Evolutionary conservation across 1,140 invertebrate species (phyloP).

Genomic region (Leptestheria dahalacensis): DNA sequence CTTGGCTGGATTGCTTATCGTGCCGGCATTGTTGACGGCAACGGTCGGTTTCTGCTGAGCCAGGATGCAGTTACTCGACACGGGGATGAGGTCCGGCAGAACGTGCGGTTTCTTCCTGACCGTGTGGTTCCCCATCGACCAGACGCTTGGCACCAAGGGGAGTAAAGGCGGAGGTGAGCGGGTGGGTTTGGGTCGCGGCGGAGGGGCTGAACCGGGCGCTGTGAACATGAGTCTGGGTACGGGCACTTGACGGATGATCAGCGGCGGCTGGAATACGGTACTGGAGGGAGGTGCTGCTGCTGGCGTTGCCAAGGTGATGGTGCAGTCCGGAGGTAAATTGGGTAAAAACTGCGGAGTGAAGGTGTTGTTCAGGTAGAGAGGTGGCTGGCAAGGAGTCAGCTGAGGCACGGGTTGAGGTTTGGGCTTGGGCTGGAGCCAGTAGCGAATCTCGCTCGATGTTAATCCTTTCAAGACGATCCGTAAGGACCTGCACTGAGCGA

Average conservation of each 20-base stretch:
- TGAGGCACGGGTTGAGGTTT: neutral
- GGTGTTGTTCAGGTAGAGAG: neutral
- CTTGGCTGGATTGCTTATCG: no score
- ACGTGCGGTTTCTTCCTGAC: neutral
- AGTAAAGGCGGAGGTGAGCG: constrained; percentile 1
- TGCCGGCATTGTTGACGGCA: no score
- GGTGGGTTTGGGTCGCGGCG: neutral
- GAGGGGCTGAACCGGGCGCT: neutral
- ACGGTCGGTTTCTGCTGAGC: neutral
- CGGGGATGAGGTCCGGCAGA: constrained; percentile 6
- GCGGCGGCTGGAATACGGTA: neutral
- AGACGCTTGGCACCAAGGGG: neutral
- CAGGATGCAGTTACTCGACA: neutral
- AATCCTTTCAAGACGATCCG: neutral
- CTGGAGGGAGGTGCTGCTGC: neutral
- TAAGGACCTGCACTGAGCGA: neutral
- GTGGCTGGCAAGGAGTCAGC: neutral
- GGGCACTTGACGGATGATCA: neutral
- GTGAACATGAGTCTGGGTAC: neutral
- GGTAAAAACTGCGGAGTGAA: neutral
- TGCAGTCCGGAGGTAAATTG: constrained; percentile 6
- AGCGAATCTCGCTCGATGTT: constrained; percentile 1
- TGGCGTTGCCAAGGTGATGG: neutral
- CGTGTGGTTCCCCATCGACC: neutral
- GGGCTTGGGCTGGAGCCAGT: constrained; percentile 10